Base-by-base conservation (phyloP, 37 sponge, comb jelly and placozoan genomes). In the Diacarnus erythraeanus region DNA sequence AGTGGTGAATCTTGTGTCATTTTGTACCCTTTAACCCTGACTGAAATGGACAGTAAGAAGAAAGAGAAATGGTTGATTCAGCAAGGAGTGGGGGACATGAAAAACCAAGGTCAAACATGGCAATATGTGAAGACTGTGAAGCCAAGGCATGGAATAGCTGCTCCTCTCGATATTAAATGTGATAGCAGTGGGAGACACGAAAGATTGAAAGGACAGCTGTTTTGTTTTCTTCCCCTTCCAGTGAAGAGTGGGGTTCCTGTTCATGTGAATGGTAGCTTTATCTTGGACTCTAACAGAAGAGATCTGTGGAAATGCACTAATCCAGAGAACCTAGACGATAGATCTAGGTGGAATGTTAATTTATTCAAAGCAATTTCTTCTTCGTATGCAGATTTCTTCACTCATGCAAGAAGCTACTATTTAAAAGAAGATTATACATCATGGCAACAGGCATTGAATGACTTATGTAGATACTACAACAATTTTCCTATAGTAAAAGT, bases 151-250 rank as follows among this genome's bases (percentile, higher is more conserved):
- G 89, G 89, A 3, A 78, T 89, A 64, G 89, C 89, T 47, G 84
- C 80, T 34, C 79, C 84, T 68, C 26, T 82, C 38, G 57, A 10
- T 17, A 2, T 31, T 26, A 31, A 3, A 31, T 35, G 12, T 5
- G 29, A 3, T 5, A 42, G 42, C 38, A 12, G 12, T 71, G n/a
- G n/a, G n/a, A n/a, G n/a, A n/a, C n/a, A n/a, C n/a, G 37, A 43
- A 18, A 20, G 25, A 29, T 36, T 69, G 10, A 22, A 54, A 31
- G 87, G 91, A 36, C 61, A 83, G 26, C 33, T 84, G 1, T 94
- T 84, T 59, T 87, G 88, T 31, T 94, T 90, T 79, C 69, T 94
- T 17, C 94, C 94, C 21, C 78, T 94, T 20, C 91, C 91, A 57
- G 40, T 76, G 9, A 31, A 51, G 17, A 65, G 76, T 21, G 31